Evolutionary conservation across 2,797 vertebrate species (phyloP).

Genomic region (Streptopelia turtur): DNA sequence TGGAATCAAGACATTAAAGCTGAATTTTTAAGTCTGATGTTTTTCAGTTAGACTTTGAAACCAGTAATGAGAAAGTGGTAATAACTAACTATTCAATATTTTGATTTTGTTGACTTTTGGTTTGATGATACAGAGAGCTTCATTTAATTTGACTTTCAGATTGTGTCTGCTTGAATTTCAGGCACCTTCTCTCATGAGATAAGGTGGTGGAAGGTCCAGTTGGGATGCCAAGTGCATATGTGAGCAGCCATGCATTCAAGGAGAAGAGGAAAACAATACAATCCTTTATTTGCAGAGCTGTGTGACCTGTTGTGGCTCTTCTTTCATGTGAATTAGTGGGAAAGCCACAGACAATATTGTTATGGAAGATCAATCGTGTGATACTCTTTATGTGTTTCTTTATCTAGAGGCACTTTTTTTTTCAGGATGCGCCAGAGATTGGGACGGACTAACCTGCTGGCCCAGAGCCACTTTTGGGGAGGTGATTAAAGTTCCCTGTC

Average conservation of each 20-base stretch:
- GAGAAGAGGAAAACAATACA: neutral
- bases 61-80: neutral
- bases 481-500: constrained; percentile 84
- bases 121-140: neutral
- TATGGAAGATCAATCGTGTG: neutral
- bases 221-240: neutral
- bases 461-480: constrained; percentile 80
- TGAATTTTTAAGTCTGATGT: neutral
- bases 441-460: constrained; percentile 88
- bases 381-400: neutral
- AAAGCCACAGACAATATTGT: neutral
- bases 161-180: neutral
- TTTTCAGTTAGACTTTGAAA: neutral
- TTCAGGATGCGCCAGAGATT: constrained; percentile 83
- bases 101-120: neutral
- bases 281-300: neutral
- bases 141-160: neutral
- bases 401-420: neutral
- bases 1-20: neutral
- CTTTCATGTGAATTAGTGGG: neutral
- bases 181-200: neutral
- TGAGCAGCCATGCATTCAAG: neutral
- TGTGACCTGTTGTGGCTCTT: neutral
- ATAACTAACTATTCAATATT: neutral
- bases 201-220: neutral